These are phyloP conservation scores for Dromococcyx pavoninus DNA, from an alignment of 2,797 vertebrate genomes.

Conservation along the genomic window DNA sequence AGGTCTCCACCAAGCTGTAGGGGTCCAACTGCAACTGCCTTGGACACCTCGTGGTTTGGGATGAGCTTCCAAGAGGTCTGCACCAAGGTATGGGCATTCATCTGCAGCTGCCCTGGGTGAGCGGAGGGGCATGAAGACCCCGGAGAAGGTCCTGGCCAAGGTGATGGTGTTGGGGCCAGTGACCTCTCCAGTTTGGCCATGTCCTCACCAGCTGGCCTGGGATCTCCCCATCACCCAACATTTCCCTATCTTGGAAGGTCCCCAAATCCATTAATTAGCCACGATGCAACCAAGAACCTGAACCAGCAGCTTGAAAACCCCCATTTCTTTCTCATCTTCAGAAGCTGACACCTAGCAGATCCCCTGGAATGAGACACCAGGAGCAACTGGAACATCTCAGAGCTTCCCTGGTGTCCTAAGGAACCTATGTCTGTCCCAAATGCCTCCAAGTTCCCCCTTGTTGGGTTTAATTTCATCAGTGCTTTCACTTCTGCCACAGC, in stretches of 20 bases:
- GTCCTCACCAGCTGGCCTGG: background rate
- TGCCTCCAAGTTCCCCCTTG: rapidly evolving
- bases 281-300: background rate
- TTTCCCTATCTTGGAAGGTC: background rate
- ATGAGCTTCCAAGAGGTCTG: background rate
- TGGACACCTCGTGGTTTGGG: no score
- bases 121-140: background rate
- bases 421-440: rapidly evolving
- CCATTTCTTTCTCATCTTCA: background rate
- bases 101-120: background rate
- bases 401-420: background rate
- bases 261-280: background rate
- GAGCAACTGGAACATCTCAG: background rate
- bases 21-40: background rate
- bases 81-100: background rate
- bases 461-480: background rate
- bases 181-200: no score
- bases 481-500: constrained; percentile 20
- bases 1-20: background rate
- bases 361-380: background rate
- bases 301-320: background rate
- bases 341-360: background rate
- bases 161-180: no score
- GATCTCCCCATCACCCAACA: background rate
- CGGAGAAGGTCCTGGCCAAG: background rate